phyloP scores from a whole-genome alignment of 2,113 vertebrate species.

The Malurus elegans region DNA sequence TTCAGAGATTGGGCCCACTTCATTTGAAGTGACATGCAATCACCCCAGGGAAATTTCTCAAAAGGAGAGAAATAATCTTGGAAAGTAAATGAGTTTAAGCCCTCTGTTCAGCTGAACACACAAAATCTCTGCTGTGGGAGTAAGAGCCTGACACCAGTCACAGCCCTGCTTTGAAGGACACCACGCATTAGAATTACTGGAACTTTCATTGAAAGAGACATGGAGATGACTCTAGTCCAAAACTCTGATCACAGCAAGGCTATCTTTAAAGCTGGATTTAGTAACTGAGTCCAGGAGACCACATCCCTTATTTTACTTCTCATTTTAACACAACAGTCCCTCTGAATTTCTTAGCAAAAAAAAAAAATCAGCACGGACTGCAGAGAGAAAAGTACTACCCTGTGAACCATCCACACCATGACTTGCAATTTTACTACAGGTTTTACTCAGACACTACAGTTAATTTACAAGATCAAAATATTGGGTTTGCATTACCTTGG shows the following conservation, averaged over 20 bases:
- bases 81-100: background rate
- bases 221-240: background rate
- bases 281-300: background rate
- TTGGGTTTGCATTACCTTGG: conserved; percentile 60
- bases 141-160: background rate
- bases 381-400: background rate
- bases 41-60: background rate
- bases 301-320: background rate
- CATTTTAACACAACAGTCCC: background rate
- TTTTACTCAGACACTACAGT: background rate
- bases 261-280: background rate
- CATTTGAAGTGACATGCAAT: background rate
- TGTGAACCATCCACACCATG: background rate
- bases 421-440: background rate
- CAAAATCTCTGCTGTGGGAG: background rate
- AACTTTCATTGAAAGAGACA: background rate
- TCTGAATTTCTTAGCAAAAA: background rate
- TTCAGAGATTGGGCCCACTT: background rate
- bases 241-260: background rate
- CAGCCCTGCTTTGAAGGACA: background rate
- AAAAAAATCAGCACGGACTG: background rate
- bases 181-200: background rate
- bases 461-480: background rate
- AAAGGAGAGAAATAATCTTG: background rate
- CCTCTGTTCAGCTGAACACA: background rate